Percentiles rank a stretch among this genome's conserved stretches.
phyloP scores from a whole-genome alignment of 2,113 vertebrate genomes.

The Salvelinus fontinalis region DNA sequence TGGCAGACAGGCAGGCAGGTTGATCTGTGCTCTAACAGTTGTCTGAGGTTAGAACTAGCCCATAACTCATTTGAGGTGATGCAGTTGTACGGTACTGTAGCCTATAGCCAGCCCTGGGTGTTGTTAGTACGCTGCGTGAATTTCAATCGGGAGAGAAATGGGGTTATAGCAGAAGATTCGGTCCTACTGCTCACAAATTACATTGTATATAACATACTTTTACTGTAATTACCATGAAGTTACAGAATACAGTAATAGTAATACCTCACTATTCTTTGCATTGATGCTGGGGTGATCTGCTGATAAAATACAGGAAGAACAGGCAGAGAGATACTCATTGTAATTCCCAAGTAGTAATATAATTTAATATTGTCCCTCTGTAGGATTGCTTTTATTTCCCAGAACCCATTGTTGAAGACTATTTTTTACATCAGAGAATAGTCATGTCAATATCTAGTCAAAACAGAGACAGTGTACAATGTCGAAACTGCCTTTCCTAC shows the following conservation, averaged over 20 bases:
- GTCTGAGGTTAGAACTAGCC: constrained; percentile 48
- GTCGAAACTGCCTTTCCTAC: background rate
- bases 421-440: constrained; percentile 26
- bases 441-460: constrained; percentile 5
- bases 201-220: too few relatives aligned
- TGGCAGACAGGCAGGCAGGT: constrained; percentile 28
- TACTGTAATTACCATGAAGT: too few relatives aligned
- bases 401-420: background rate
- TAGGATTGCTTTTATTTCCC: background rate
- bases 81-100: background rate
- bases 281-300: too few relatives aligned
- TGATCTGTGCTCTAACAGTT: constrained; percentile 45
- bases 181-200: too few relatives aligned
- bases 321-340: too few relatives aligned
- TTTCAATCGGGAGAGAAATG: too few relatives aligned
- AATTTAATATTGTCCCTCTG: background rate
- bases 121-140: background rate
- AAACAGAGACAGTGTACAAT: background rate
- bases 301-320: too few relatives aligned
- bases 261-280: too few relatives aligned
- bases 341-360: background rate
- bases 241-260: too few relatives aligned
- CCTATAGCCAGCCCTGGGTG: background rate
- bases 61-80: constrained; percentile 32
- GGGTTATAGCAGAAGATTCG: too few relatives aligned